phyloP scores from a whole-genome alignment of 1,140 invertebrate species.

The Littorina saxatilis region DNA sequence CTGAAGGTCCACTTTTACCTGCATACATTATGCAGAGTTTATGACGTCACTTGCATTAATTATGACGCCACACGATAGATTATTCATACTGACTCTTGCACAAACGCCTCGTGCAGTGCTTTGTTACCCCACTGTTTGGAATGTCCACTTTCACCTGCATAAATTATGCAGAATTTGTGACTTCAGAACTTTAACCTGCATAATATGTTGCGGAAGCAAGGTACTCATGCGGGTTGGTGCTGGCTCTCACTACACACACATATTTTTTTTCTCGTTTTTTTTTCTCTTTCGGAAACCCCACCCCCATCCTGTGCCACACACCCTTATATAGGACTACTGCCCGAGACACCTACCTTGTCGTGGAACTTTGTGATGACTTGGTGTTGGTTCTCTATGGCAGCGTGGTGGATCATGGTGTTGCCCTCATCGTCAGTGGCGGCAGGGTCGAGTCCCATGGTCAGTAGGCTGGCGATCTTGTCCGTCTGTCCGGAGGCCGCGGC shows the following conservation, averaged over 20 bases:
- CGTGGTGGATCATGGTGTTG: slow-evolving; percentile 78
- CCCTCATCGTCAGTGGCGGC: slow-evolving; percentile 75
- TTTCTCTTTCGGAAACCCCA: background rate
- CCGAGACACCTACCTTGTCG: slow-evolving; percentile 31
- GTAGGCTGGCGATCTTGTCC: slow-evolving; percentile 58
- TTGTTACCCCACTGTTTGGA: no score
- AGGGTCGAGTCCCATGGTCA: slow-evolving; percentile 63
- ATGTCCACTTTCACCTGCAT: no score
- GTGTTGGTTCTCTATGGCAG: slow-evolving; percentile 77
- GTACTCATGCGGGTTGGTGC: no score
- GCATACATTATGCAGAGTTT: no score
- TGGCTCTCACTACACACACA: background rate
- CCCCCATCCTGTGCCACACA: background rate
- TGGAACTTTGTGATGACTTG: slow-evolving; percentile 76
- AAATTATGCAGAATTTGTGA: no score
- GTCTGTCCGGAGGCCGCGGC: slow-evolving; percentile 56
- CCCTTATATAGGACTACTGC: background rate
- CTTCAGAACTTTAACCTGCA: no score
- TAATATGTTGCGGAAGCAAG: no score
- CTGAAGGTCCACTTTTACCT: no score
- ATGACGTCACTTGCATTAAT: no score
- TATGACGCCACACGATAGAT: no score
- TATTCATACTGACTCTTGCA: no score
- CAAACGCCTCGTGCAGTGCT: no score
- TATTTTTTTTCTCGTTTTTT: background rate